These are phyloP conservation scores for Cnemophilus loriae DNA, from an alignment of 2,113 vertebrate species.

Conservation along the genomic window DNA sequence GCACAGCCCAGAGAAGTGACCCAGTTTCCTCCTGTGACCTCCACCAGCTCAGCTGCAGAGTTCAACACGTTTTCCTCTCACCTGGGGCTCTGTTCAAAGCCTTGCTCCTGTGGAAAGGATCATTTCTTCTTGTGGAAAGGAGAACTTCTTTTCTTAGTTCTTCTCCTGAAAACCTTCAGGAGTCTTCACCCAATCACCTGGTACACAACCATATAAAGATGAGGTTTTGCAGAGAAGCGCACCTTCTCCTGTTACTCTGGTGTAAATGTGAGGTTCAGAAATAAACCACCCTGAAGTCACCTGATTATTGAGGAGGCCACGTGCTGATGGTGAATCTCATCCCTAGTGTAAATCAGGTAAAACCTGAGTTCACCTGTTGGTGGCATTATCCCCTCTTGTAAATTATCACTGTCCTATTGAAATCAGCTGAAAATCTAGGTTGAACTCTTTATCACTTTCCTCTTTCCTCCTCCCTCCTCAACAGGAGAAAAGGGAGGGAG, in stretches of 20 bases:
- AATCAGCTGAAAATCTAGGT: background rate
- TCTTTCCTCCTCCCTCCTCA: background rate
- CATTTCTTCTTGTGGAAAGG: background rate
- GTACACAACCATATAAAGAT: background rate
- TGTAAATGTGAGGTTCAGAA: background rate
- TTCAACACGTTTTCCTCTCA: fast-evolving
- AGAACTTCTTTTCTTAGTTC: background rate
- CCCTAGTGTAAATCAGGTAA: background rate
- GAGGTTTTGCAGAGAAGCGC: background rate
- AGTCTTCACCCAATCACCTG: background rate
- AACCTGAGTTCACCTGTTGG: background rate
- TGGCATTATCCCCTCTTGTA: background rate
- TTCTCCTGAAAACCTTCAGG: background rate
- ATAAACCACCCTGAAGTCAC: background rate
- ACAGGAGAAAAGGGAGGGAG: background rate
- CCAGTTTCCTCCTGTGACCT: background rate
- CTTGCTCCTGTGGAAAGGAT: background rate
- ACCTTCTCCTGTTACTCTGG: background rate
- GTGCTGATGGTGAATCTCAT: background rate
- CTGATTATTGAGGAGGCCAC: background rate
- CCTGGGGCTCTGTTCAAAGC: background rate
- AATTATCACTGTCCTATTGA: background rate
- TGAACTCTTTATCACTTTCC: background rate
- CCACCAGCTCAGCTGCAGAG: background rate
- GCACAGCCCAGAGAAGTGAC: background rate